Conservation (phyloP, 2,888 invertebrate genomes). For the Caenorhabditis sp. region DNA sequence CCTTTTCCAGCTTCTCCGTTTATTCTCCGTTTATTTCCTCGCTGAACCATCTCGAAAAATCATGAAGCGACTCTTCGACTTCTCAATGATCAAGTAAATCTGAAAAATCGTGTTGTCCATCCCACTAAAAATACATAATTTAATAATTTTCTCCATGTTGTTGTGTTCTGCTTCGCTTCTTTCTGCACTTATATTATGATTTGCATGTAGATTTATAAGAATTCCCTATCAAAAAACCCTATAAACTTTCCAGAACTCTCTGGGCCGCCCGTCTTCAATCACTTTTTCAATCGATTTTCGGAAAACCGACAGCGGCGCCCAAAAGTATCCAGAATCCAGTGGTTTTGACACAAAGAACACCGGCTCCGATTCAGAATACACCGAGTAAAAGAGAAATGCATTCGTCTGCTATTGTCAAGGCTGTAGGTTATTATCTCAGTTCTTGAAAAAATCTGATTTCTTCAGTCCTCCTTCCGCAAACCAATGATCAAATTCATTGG, state of each 20-base stretch:
- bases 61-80: constrained; percentile 59
- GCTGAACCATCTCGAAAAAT: not conserved
- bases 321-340: constrained; percentile 27
- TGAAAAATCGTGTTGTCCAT: not conserved
- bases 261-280: constrained; percentile 61
- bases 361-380: not conserved
- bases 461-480: constrained; percentile 69
- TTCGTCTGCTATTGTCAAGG: constrained; percentile 48
- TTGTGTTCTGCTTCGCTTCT: constrained; percentile 7
- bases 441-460: not conserved
- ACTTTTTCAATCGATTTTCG: constrained; percentile 52
- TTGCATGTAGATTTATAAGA: constrained; percentile 37
- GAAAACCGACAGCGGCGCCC: not conserved
- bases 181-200: constrained; percentile 35
- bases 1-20: constrained; percentile 12
- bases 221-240: not conserved
- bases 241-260: constrained; percentile 40
- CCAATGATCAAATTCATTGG: constrained; percentile 83
- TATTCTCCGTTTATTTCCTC: not conserved
- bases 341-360: constrained; percentile 5
- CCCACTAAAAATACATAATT: constrained; percentile 1
- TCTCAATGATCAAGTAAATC: constrained; percentile 56
- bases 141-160: constrained; percentile 5
- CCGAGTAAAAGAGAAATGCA: constrained; percentile 61
- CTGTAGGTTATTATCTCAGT: constrained; percentile 35